A percentile compares a stretch with the other conserved stretches of the same genome.
These are phyloP conservation scores for Microtus oregoni DNA, from an alignment of 2,113 vertebrate species.

Conservation along the genomic window DNA sequence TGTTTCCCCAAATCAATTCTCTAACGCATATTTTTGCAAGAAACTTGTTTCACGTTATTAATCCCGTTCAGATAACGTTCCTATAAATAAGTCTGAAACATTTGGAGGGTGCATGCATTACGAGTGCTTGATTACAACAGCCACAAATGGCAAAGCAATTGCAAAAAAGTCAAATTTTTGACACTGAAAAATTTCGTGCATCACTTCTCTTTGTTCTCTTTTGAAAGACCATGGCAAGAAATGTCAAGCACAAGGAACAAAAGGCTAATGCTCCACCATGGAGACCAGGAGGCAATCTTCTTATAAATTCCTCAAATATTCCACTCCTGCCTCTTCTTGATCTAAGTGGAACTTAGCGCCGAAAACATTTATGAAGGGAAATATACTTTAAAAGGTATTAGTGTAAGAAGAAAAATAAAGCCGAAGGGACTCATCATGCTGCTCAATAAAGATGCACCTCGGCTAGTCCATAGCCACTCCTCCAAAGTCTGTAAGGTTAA, in stretches of 20 bases:
- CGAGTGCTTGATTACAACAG: constrained; percentile 45
- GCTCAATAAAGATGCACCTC: constrained; percentile 86
- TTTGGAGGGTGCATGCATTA: constrained; percentile 69
- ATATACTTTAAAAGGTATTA: constrained; percentile 75
- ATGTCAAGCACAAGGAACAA: constrained; percentile 39
- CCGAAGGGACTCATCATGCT: constrained; percentile 74
- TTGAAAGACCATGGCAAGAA: constrained; percentile 19
- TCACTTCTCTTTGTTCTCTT: constrained; percentile 56
- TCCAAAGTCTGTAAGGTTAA: background rate
- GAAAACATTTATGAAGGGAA: constrained; percentile 86
- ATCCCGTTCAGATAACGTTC: constrained; percentile 64
- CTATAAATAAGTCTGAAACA: constrained; percentile 77
- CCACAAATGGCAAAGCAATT: constrained; percentile 58
- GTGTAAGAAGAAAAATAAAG: constrained; percentile 77
- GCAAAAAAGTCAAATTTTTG: constrained; percentile 45
- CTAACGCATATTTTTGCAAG: constrained; percentile 55
- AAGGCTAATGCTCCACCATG: background rate
- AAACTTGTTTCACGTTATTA: constrained; percentile 69
- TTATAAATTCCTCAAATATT: constrained; percentile 76
- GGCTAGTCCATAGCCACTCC: constrained; percentile 89
- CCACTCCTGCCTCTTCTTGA: constrained; percentile 88
- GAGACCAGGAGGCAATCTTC: constrained; percentile 47
- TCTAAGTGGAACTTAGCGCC: constrained; percentile 80
- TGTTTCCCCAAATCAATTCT: constrained; percentile 57
- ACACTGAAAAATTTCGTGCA: background rate